Conservation (phyloP, 2,888 invertebrate genomes). For the Coelopa pilipes region DNA sequence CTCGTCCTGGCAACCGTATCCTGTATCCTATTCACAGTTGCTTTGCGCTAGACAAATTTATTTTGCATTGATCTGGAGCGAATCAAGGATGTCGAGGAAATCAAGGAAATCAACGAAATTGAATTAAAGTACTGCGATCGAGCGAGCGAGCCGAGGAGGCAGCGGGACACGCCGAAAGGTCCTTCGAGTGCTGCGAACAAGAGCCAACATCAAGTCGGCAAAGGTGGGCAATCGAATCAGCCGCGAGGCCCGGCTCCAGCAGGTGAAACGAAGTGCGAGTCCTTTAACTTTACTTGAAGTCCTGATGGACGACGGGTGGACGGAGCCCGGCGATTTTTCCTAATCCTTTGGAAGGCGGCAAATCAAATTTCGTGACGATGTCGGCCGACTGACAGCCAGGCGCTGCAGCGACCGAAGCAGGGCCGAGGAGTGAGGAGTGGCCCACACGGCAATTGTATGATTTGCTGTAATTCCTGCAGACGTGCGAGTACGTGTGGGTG, state of each 20-base stretch:
- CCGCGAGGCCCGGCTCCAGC: not conserved
- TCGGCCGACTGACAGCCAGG: not conserved
- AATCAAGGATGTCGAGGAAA: slow-evolving; percentile 15
- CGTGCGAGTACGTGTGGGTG: slow-evolving; percentile 5
- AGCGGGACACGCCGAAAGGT: not conserved
- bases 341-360: slow-evolving; percentile 32
- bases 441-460: slow-evolving; percentile 12
- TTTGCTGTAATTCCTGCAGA: not conserved
- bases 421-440: not conserved
- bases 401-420: not conserved
- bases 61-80: slow-evolving; percentile 33
- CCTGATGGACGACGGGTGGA: slow-evolving; percentile 27
- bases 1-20: slow-evolving; percentile 3
- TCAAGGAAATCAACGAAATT: slow-evolving; percentile 37
- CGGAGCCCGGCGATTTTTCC: not conserved
- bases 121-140: slow-evolving; percentile 24
- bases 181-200: slow-evolving; percentile 13
- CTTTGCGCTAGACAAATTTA: slow-evolving; percentile 31
- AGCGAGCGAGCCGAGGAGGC: not conserved
- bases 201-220: not conserved
- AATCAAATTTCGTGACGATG: slow-evolving; percentile 33
- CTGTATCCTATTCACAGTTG: slow-evolving; percentile 24
- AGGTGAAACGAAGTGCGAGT: slow-evolving; percentile 6
- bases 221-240: slow-evolving; percentile 23
- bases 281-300: slow-evolving; percentile 28